These are phyloP conservation scores for Macropus fuliginosus DNA, from an alignment of 2,797 vertebrate species.

Conservation along the genomic window DNA sequence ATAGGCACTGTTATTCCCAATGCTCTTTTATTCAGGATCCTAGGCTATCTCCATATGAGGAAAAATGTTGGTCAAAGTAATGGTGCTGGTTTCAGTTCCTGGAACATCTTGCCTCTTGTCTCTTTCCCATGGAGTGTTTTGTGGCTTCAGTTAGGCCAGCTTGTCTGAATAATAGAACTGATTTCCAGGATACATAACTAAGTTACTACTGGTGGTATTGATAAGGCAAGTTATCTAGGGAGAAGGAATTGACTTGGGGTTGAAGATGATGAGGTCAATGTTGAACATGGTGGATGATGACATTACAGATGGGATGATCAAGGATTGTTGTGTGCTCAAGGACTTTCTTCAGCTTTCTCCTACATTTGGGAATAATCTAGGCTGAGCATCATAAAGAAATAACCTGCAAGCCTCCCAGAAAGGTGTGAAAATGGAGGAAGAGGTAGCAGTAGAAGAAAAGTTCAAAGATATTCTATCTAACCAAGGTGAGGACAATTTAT, in stretches of 20 bases:
- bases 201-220: background rate
- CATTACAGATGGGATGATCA: background rate
- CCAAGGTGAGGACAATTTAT: conserved; percentile 34
- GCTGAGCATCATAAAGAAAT: background rate
- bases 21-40: no score
- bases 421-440: conserved; percentile 7
- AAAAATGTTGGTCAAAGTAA: background rate
- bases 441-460: conserved; percentile 33
- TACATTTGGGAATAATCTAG: background rate
- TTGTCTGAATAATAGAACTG: no score
- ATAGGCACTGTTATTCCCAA: background rate
- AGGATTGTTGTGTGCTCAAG: background rate
- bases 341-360: background rate
- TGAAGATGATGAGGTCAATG: background rate
- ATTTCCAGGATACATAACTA: background rate
- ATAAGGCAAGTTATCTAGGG: background rate
- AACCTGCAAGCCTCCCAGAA: background rate
- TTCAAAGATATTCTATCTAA: conserved; percentile 34
- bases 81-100: background rate
- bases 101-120: background rate
- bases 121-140: background rate
- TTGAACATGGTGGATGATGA: background rate
- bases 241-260: background rate
- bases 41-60: background rate
- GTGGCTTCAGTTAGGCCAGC: background rate